Percentiles rank a stretch among this genome's conserved stretches.
phyloP scores from a whole-genome alignment of 2,888 invertebrate species.

The Sturmia bella region DNA sequence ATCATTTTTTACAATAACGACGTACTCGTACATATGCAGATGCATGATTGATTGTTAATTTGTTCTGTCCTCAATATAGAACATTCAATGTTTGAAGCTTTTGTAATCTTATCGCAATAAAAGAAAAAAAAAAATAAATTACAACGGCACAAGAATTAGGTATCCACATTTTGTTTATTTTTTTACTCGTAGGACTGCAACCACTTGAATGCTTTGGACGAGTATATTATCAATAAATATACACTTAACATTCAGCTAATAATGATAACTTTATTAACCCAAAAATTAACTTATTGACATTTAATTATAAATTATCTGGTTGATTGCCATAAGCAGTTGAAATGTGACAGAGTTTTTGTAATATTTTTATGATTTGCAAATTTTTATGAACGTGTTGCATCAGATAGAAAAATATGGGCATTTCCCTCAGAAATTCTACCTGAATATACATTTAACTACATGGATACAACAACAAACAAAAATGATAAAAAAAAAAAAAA shows the following conservation, averaged over 20 bases:
- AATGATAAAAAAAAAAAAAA: too few species aligned
- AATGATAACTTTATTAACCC: slow-evolving; percentile 45
- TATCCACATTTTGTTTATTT: background rate
- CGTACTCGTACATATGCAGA: slow-evolving; percentile 1
- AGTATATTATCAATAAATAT: background rate
- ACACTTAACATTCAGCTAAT: slow-evolving; percentile 13
- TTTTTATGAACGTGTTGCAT: slow-evolving; percentile 45
- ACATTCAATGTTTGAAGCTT: slow-evolving; percentile 17
- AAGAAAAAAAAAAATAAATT: background rate
- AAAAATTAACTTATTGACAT: slow-evolving; percentile 38
- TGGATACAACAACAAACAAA: too few species aligned
- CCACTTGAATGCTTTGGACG: background rate
- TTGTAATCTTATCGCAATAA: slow-evolving; percentile 40
- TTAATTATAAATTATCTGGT: slow-evolving; percentile 51
- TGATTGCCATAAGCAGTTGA: slow-evolving; percentile 53
- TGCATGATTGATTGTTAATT: slow-evolving; percentile 26
- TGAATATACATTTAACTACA: too few species aligned
- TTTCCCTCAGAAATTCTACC: too few species aligned
- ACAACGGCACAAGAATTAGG: background rate
- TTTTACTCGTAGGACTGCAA: background rate
- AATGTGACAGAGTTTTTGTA: slow-evolving; percentile 13
- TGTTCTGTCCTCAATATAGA: slow-evolving; percentile 7
- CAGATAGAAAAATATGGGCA: slow-evolving; percentile 21
- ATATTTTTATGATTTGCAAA: slow-evolving; percentile 22
- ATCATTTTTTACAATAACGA: background rate